Base-by-base conservation (phyloP, 1,140 invertebrate species). In the Cyclina sinensis region DNA sequence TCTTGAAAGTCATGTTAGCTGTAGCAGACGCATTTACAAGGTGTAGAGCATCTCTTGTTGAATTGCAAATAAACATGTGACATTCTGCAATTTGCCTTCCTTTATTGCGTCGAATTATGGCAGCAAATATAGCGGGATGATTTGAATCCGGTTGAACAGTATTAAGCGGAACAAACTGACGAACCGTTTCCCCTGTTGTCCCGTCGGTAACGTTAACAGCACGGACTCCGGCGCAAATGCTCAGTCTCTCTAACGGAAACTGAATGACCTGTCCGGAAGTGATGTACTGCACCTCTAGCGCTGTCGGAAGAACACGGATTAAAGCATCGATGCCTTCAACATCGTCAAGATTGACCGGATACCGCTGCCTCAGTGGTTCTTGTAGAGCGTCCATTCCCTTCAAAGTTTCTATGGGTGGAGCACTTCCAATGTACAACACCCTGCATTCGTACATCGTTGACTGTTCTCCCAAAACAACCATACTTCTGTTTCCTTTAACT, bases 71-170 rank as follows among this genome's bases (percentile, higher is more conserved):
- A 30, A 78, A 86, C 46, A 68, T 68, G 37, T 86, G 84, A 24
- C 84, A 86, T 62, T 86, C 84, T 27, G 84, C 84, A 32, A 86
- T 86, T 62, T 86, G 84, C 24, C 84, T 48, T 18, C 84, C 84
- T 48, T 78, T 46, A 24, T 21, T 86, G 7, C 84, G 84, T 12
- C 84, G 70, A 27, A 86, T 86, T 21, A 86, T 86, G 51, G 70
- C 70, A n/a, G 84, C 48, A 57, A 86, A 86, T n/a, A 86, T 86
- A 11, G 84, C 84, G 0, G 84, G 84, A 7, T 78, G 43, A 0
- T 5, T 43, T 27, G 65, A 73, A 4, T 84, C 37, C n/a, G 18
- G 2, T 9, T 57, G 54, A 16, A 86, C 14, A 27, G 46, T 43
- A 54, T 86, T 78, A 9, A 86, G 48, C 18, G 84, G 84, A 27